Conservation (phyloP, 2,797 vertebrate species). For the Clarias laeviceps region DNA sequence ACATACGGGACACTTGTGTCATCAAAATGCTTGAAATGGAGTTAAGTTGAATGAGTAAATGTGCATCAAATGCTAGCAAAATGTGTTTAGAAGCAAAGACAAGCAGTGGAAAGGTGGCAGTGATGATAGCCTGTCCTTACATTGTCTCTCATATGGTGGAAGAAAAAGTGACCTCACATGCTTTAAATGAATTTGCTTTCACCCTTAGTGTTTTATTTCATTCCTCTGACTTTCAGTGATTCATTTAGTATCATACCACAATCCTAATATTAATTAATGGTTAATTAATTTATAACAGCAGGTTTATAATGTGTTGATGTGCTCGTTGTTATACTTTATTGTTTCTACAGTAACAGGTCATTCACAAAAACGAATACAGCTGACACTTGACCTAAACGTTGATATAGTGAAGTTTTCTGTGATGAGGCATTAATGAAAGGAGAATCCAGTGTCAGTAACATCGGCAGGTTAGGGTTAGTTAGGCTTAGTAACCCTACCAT, state of each 20-base stretch:
- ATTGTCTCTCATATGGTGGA: background rate
- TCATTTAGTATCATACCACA: background rate
- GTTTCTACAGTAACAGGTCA: background rate
- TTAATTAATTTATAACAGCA: too few relatives aligned
- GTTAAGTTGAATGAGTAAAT: background rate
- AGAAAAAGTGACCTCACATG: background rate
- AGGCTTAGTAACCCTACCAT: too few relatives aligned
- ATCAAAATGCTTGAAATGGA: background rate
- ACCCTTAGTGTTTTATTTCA: background rate
- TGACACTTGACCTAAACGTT: background rate
- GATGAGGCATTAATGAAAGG: background rate
- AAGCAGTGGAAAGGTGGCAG: background rate
- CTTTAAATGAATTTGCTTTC: background rate
- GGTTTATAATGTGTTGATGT: background rate
- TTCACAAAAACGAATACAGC: background rate
- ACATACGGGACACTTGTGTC: background rate
- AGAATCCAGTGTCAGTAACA: background rate
- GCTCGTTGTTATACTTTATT: background rate
- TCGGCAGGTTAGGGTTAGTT: background rate
- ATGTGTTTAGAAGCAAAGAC: background rate
- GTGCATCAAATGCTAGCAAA: background rate
- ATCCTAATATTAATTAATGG: background rate
- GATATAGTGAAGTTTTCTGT: background rate
- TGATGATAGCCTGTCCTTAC: background rate
- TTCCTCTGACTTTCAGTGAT: background rate